phyloP scores from a whole-genome alignment of 2,113 vertebrate species.

The Epinephelus lanceolatus region DNA sequence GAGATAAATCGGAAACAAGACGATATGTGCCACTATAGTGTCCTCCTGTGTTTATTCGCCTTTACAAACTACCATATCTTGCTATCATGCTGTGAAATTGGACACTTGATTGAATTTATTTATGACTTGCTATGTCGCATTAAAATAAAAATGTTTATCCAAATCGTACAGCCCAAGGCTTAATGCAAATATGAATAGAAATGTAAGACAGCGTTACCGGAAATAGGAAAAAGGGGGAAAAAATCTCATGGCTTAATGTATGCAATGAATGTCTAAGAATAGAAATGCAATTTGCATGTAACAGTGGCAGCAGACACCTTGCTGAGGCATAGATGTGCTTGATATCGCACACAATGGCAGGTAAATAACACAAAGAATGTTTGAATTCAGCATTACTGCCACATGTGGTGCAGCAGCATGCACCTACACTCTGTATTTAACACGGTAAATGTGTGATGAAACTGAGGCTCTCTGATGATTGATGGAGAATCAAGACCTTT shows the following conservation, averaged over 20 bases:
- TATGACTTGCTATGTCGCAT: neutral
- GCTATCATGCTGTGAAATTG: neutral
- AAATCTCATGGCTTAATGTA: neutral
- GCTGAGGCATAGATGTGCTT: slow-evolving; percentile 19
- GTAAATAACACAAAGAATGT: slow-evolving; percentile 30
- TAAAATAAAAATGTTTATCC: slow-evolving; percentile 7
- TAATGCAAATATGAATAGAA: slow-evolving; percentile 6
- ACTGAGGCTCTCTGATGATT: slow-evolving; percentile 21
- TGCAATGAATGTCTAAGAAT: slow-evolving; percentile 35
- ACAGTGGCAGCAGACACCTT: slow-evolving; percentile 25
- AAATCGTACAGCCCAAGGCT: neutral
- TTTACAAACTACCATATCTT: neutral
- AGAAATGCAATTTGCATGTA: slow-evolving; percentile 56
- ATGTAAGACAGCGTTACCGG: slow-evolving; percentile 13
- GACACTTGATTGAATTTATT: neutral
- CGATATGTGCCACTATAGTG: neutral
- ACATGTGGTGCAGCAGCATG: slow-evolving; percentile 3
- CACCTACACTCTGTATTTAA: neutral
- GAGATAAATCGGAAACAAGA: slow-evolving; percentile 26
- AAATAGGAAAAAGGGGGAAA: neutral
- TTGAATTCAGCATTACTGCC: slow-evolving; percentile 3
- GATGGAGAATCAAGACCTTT: slow-evolving; percentile 10
- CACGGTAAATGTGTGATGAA: slow-evolving; percentile 14
- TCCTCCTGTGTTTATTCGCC: slow-evolving; percentile 9
- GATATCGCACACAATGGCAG: slow-evolving; percentile 10